These are phyloP conservation scores for Kryptopterus vitreolus DNA, from an alignment of 2,797 vertebrate species.

Conservation along the genomic window DNA sequence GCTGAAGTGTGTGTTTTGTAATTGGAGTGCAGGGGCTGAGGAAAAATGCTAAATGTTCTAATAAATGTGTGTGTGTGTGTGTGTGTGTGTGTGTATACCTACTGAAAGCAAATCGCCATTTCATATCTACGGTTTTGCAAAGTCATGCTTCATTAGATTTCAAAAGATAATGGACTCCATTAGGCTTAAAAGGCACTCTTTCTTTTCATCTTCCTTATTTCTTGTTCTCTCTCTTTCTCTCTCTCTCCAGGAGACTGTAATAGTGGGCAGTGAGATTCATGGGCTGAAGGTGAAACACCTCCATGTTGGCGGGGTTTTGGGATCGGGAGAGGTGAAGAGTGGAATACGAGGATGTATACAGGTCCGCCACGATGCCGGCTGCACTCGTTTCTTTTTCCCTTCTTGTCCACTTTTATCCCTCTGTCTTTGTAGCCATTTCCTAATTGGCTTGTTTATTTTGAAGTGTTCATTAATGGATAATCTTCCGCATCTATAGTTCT, in stretches of 20 bases:
- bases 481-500: slow-evolving; percentile 25
- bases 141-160: slow-evolving; percentile 24
- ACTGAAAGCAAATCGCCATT: background rate
- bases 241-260: slow-evolving; percentile 83
- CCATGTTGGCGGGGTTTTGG: slow-evolving; percentile 89
- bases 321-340: slow-evolving; percentile 84
- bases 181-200: slow-evolving; percentile 36
- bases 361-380: slow-evolving; percentile 65
- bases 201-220: background rate
- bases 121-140: slow-evolving; percentile 5
- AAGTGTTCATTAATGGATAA: slow-evolving; percentile 20
- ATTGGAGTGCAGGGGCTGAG: background rate
- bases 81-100: background rate
- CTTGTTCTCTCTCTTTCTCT: background rate
- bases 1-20: slow-evolving; percentile 1
- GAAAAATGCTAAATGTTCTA: background rate
- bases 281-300: slow-evolving; percentile 95
- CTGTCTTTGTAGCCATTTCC: slow-evolving; percentile 21
- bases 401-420: background rate
- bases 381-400: background rate
- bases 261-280: slow-evolving; percentile 91
- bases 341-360: slow-evolving; percentile 95
- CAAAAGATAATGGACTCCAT: slow-evolving; percentile 22
- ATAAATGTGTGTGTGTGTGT: too few species aligned
- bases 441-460: slow-evolving; percentile 37